Evolutionary conservation across 2,888 invertebrate genomes (phyloP), one percentile per base, ranked within the genome.

Genomic region (Eupeodes latifasciatus): DNA sequence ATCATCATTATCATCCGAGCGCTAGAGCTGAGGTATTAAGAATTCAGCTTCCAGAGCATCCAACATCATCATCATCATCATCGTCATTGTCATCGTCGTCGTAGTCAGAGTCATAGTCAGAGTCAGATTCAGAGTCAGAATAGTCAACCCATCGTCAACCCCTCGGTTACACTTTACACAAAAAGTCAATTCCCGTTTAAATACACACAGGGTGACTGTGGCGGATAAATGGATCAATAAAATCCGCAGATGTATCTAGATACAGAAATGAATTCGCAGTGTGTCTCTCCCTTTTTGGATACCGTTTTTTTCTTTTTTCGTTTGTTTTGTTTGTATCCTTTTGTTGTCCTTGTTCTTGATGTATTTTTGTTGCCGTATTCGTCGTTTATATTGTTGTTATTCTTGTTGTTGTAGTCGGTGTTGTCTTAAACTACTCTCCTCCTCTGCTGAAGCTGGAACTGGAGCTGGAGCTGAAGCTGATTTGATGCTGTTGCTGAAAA

Each of bases 221-320:
- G 84, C 85, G 75, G 71, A 88, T 88, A 88, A 88, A 88, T 88
- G 88, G 88, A 88, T 88, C 88, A 88, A 88, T 88, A 88, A 88
- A 88, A 88, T 81, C 81, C 88, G 84, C 88, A 84, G 64, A 85
- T 88, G 88, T 85, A 87, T 83, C 83, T 83, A 87, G 83, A 87
- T 83, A 77, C 81, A n/a, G 67, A 34, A 36, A 53, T 51, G 57
- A 47, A 57, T 71, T 74, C 55, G 64, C 55, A 40, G 44, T 57
- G 49, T 74, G 19, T 72, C 47, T 59, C 19, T 59, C 19, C 12
- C 16, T 59, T 59, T 72, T 59, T 27, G 44, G 44, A 59, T 72
- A 59, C 14, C 27, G 59, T 59, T 19, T 47, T 57, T 47, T 40
- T 53, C 36, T 69, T 12, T 0, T 19, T 19, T 19, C 19, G 19